Percentiles rank a stretch among this genome's conserved stretches.
These are phyloP conservation scores for Tragelaphus imberbis DNA, from an alignment of 2,113 vertebrate genomes.

Conservation along the genomic window DNA sequence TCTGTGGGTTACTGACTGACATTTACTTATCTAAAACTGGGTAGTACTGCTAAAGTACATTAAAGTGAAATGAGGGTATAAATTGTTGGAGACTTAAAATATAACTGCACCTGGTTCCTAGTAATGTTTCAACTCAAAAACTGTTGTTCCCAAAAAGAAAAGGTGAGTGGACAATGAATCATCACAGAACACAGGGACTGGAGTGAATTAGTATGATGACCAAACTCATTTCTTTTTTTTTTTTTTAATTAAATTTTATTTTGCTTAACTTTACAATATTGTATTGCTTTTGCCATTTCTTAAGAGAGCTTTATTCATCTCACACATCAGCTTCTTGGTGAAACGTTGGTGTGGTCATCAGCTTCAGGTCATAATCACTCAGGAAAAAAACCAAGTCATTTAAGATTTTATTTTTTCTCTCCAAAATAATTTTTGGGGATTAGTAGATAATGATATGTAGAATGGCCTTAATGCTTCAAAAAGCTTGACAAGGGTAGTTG, in stretches of 20 bases:
- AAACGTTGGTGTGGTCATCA: slow-evolving; percentile 35
- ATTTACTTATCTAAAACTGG: background rate
- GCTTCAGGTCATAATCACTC: background rate
- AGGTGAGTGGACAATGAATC: background rate
- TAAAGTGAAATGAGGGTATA: background rate
- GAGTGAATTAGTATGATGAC: slow-evolving; percentile 27
- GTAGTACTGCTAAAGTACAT: background rate
- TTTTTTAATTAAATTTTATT: too few species aligned
- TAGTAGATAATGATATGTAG: background rate
- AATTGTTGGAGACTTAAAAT: background rate
- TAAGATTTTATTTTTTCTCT: background rate
- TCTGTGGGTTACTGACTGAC: background rate
- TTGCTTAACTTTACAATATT: too few species aligned
- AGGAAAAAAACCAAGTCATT: background rate
- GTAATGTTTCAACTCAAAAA: slow-evolving; percentile 23
- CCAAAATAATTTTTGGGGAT: background rate
- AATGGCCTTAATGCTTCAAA: background rate
- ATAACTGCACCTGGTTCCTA: background rate
- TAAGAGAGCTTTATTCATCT: slow-evolving; percentile 12
- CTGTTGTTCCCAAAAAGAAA: background rate
- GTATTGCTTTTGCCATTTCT: background rate
- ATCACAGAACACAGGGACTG: background rate
- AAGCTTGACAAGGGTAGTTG: background rate
- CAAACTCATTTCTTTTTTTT: slow-evolving; percentile 7
- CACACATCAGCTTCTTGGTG: slow-evolving; percentile 7